These are phyloP conservation scores for Rallus crepitans DNA, from an alignment of 2,797 vertebrate genomes.

Conservation along the genomic window DNA sequence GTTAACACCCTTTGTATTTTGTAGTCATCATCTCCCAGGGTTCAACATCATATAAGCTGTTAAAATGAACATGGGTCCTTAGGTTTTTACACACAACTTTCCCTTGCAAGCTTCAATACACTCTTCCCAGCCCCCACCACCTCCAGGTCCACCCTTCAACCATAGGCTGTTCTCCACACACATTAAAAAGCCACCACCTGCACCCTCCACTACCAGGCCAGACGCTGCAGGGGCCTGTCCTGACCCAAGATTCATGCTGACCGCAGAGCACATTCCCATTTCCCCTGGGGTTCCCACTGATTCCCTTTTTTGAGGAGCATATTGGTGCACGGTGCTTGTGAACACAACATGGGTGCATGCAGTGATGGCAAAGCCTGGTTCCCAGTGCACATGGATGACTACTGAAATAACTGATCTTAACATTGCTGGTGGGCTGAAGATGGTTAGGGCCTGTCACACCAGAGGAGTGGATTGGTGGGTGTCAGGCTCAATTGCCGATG, in stretches of 20 bases:
- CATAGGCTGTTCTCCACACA: accelerated
- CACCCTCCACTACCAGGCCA: neutral
- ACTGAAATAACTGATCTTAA: neutral
- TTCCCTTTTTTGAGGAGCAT: accelerated
- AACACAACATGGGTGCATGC: no score
- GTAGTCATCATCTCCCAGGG: neutral
- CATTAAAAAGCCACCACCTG: accelerated
- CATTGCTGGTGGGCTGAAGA: neutral
- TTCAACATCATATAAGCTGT: neutral
- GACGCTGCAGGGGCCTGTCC: neutral
- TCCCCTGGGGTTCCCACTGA: accelerated
- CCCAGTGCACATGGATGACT: neutral
- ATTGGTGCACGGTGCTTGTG: accelerated
- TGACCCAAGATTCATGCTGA: accelerated
- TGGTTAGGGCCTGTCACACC: neutral
- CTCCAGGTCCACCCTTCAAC: neutral
- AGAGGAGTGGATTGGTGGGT: neutral
- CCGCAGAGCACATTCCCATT: neutral
- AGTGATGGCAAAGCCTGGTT: neutral
- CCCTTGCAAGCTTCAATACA: neutral
- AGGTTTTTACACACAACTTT: neutral
- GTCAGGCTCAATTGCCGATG: neutral
- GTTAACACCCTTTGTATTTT: accelerated
- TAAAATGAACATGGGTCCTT: neutral
- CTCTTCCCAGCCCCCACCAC: neutral